Evolutionary conservation across 2,113 vertebrate genomes (phyloP).

Genomic region (Mungos mungo): DNA sequence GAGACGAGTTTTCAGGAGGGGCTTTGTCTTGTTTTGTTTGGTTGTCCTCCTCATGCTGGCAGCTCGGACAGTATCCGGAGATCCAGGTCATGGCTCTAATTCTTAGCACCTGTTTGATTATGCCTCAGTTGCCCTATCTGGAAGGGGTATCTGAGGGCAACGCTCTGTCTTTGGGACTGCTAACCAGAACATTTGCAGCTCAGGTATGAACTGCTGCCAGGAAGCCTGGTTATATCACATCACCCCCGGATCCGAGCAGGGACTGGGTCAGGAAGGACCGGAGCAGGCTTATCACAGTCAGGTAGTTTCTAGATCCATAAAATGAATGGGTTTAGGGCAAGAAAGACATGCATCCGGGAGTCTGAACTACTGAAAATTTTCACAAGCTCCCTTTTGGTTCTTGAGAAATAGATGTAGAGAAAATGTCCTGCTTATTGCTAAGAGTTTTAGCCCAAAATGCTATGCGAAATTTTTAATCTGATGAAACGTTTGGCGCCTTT

Average conservation of each 20-base stretch:
- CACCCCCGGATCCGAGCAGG: fast-evolving
- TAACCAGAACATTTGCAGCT: neutral
- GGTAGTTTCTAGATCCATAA: too few species aligned
- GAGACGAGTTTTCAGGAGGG: too few species aligned
- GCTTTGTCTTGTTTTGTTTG: neutral
- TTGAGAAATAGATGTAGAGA: too few species aligned
- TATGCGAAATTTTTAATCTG: neutral
- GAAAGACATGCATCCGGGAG: too few species aligned
- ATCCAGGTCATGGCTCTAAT: neutral
- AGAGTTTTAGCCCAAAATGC: neutral
- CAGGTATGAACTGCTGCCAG: neutral
- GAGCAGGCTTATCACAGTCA: too few species aligned
- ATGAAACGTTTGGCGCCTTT: neutral
- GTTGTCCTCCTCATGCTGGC: neutral
- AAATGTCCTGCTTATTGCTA: neutral
- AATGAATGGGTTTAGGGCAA: neutral
- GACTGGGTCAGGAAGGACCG: neutral
- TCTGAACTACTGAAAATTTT: too few species aligned
- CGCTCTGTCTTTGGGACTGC: neutral
- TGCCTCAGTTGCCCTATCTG: neutral
- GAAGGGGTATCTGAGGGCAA: neutral
- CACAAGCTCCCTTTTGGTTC: too few species aligned
- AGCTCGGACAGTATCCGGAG: neutral
- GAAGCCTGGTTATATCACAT: neutral
- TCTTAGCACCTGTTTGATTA: neutral